Conservation (phyloP, 1,140 invertebrate species). For the Drosophila ercepeae region DNA sequence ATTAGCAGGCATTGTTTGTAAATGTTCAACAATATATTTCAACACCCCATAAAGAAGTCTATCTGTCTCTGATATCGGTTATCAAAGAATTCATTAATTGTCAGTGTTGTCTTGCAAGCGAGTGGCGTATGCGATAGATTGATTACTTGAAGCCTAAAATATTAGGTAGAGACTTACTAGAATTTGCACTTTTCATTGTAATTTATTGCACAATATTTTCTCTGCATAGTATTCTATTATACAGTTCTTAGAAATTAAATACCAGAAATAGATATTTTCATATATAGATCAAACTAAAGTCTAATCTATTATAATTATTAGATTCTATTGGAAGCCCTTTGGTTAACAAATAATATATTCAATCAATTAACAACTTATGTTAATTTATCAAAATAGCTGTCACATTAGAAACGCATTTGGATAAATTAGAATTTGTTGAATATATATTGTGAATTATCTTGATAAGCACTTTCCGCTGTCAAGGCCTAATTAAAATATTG, state of each 20-base stretch:
- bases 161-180: neutral
- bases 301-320: no score
- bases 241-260: no score
- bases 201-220: constrained; percentile 5
- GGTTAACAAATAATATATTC: constrained; percentile 3
- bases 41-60: constrained; percentile 7
- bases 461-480: constrained; percentile 28
- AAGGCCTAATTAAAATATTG: constrained; percentile 53
- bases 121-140: constrained; percentile 14
- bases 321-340: constrained; percentile 1
- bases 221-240: no score
- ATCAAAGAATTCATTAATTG: constrained; percentile 37
- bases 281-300: no score
- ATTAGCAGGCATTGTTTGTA: constrained; percentile 34
- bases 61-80: constrained; percentile 24
- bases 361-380: constrained; percentile 8
- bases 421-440: constrained; percentile 41
- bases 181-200: constrained; percentile 3
- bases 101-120: neutral
- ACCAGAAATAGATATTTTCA: no score
- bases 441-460: constrained; percentile 43
- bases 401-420: constrained; percentile 39
- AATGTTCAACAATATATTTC: constrained; percentile 4
- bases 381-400: constrained; percentile 49
- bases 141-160: constrained; percentile 12